These are phyloP conservation scores for Euwallacea similis DNA, from an alignment of 1,140 invertebrate genomes.

Conservation along the genomic window DNA sequence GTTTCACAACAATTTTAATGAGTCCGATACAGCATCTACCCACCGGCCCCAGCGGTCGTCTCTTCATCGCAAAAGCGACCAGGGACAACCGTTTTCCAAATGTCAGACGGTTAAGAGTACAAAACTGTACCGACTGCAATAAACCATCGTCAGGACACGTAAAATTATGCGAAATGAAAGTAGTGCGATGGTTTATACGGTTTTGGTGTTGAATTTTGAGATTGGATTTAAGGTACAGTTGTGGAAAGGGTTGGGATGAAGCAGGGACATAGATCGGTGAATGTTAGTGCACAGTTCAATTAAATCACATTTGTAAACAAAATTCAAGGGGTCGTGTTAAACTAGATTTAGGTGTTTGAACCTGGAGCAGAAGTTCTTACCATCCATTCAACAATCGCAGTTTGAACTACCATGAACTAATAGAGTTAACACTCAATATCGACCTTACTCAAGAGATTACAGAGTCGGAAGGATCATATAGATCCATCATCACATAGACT, in stretches of 20 bases:
- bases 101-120: conserved; percentile 11
- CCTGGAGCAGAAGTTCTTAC: too few relatives aligned
- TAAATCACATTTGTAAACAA: too few relatives aligned
- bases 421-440: neutral
- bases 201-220: neutral
- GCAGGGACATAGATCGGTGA: too few relatives aligned
- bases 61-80: neutral
- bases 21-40: conserved; percentile 32
- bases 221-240: neutral
- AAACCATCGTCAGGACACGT: conserved; percentile 1
- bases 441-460: neutral
- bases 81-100: conserved; percentile 15
- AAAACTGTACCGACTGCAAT: neutral
- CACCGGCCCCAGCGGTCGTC: conserved; percentile 17
- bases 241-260: neutral
- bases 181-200: neutral
- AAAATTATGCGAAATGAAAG: conserved; percentile 17
- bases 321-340: too few relatives aligned
- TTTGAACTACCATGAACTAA: neutral
- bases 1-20: conserved; percentile 40
- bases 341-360: too few relatives aligned
- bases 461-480: neutral
- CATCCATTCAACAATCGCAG: too few relatives aligned
- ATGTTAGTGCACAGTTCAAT: too few relatives aligned
- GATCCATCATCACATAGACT: neutral